Base-by-base conservation (phyloP, 2,113 vertebrate species). In the Ammospiza caudacuta region DNA sequence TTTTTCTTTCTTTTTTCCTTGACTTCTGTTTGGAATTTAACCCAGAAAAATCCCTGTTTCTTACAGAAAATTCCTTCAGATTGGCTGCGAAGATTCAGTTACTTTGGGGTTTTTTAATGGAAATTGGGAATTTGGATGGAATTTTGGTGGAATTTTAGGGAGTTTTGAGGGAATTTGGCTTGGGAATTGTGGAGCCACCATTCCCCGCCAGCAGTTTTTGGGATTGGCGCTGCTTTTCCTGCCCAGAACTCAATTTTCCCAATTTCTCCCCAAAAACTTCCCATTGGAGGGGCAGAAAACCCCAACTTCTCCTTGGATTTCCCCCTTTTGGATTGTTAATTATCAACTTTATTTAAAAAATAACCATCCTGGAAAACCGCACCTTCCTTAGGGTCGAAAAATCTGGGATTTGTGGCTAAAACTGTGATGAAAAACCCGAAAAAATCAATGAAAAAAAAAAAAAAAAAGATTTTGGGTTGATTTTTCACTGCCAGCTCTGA, bases 401-500 rank as follows among this genome's bases (percentile, higher is more conserved):
- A 47, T 51, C 15, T 3, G 7, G 57, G 46, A 83, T 83, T 72
- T 72, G 16, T 58, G 67, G 52, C 11, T 19, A 72, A 69, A 81
- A 85, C 90, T 82, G 66, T 84, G 94, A 95, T 21, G 6, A 24
- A 16, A 55, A 64, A 15, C 39, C 35, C 15, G 3, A 33, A 97
- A 73, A 64, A 74, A 35, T 35, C 15, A 9, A 2, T 14, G 5
- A 7, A 70, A 28, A 82, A 58, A 87, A 35, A 35, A 35, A 35
- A 35, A 35, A 58, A 89, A 51, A 94, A 93, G 74, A 33, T 27
- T 90, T 96, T 77, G 82, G 92, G 94, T 97, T 97, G 98, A 97
- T 98, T 98, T 98, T 98, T 97, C 97, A 98, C 97, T 98, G 97
- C 98, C 97, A 97, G 96, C 97, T 95, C 97, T 6, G 31, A 61